These are phyloP conservation scores for Reinhardtius hippoglossoides DNA, from an alignment of 2,113 vertebrate genomes.

Conservation along the genomic window DNA sequence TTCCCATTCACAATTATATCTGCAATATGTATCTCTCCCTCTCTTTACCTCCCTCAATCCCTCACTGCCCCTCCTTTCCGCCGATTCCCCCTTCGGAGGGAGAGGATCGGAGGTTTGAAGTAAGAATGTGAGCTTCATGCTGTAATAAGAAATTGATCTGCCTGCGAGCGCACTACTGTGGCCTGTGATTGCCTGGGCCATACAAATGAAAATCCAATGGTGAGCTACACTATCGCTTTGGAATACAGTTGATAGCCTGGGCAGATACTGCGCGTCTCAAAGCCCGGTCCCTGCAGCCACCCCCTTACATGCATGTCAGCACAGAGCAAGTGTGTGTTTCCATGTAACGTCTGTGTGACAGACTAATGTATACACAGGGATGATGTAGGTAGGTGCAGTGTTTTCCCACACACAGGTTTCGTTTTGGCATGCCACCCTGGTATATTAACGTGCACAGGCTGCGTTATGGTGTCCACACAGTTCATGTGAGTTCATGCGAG, in stretches of 20 bases:
- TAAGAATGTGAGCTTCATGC: conserved; percentile 71
- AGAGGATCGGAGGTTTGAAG: conserved; percentile 53
- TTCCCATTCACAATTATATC: neutral
- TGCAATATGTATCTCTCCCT: conserved; percentile 10
- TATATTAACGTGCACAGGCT: neutral
- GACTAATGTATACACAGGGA: conserved; percentile 28
- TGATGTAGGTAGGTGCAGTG: conserved; percentile 7
- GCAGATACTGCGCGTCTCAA: conserved; percentile 53
- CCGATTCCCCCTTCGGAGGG: conserved; percentile 20
- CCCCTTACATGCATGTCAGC: conserved; percentile 32
- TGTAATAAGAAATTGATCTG: conserved; percentile 81
- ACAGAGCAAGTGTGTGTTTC: conserved; percentile 27
- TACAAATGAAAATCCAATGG: conserved; percentile 81
- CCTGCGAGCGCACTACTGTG: conserved; percentile 68
- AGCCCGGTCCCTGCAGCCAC: conserved; percentile 1
- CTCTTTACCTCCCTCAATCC: conserved; percentile 3
- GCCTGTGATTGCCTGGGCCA: conserved; percentile 75
- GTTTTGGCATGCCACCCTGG: neutral
- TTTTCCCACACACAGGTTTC: neutral
- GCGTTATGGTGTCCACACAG: conserved; percentile 14
- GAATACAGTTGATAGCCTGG: conserved; percentile 66
- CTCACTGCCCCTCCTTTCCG: neutral
- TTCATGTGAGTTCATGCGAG: neutral
- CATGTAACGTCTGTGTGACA: conserved; percentile 24
- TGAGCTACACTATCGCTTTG: conserved; percentile 59